These are phyloP conservation scores for Orycteropus afer DNA, from an alignment of 2,113 vertebrate genomes.

Conservation along the genomic window DNA sequence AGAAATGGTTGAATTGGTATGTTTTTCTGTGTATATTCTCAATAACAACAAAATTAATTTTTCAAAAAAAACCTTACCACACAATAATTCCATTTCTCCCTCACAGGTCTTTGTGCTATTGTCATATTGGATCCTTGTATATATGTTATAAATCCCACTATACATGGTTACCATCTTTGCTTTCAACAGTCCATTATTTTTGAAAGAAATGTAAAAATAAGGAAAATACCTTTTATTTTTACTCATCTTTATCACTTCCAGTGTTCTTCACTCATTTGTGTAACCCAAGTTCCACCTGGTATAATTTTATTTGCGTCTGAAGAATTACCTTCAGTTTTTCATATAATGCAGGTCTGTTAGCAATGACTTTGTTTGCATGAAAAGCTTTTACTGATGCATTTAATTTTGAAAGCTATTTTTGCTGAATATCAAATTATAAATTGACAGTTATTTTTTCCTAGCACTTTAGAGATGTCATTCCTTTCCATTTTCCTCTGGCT, in stretches of 20 bases:
- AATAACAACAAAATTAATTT: too few species aligned
- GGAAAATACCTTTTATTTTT: background rate
- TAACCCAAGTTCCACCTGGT: background rate
- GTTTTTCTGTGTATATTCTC: too few species aligned
- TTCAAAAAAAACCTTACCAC: background rate
- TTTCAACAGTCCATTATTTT: background rate
- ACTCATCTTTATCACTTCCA: background rate
- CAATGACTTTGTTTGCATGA: background rate
- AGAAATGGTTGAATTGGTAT: too few species aligned
- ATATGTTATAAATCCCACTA: background rate
- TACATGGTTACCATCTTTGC: background rate
- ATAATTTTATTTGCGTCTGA: background rate
- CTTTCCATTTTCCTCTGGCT: background rate
- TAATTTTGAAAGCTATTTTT: background rate
- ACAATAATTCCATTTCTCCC: background rate
- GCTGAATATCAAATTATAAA: slow-evolving; percentile 3
- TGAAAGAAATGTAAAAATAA: background rate
- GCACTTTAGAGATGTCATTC: background rate
- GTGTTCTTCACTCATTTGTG: background rate
- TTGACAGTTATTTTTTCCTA: background rate
- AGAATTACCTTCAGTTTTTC: background rate
- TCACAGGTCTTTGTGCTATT: background rate
- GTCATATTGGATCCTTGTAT: too few species aligned
- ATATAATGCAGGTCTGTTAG: background rate
- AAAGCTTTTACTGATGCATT: background rate